Conservation (phyloP, 2,113 vertebrate species). For the Sylvia atricapilla region DNA sequence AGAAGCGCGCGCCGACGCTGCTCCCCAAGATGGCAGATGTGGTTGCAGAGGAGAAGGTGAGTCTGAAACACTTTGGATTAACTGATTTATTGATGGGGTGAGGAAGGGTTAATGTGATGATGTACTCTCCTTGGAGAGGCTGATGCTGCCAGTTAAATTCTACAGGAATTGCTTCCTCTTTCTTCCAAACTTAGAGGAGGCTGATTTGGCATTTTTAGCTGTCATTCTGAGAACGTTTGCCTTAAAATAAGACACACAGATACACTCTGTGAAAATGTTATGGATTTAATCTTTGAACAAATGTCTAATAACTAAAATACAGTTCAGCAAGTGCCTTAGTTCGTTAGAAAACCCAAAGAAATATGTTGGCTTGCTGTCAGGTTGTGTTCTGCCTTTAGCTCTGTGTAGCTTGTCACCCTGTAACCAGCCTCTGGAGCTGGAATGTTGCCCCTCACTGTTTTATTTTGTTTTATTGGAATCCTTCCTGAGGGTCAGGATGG, state of each 20-base stretch:
- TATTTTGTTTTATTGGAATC: background rate
- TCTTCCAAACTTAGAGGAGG: background rate
- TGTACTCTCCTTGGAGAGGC: background rate
- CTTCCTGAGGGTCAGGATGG: background rate
- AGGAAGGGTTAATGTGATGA: background rate
- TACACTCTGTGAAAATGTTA: background rate
- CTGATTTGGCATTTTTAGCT: background rate
- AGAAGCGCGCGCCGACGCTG: slow-evolving; percentile 82
- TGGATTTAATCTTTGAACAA: background rate
- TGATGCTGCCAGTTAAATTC: background rate
- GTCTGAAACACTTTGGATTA: background rate
- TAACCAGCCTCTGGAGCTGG: background rate
- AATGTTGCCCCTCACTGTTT: background rate
- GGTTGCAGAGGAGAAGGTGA: slow-evolving; percentile 90
- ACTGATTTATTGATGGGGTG: background rate
- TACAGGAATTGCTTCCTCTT: background rate
- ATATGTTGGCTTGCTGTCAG: background rate
- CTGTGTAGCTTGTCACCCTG: background rate
- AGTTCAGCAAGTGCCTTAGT: background rate
- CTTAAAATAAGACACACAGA: background rate
- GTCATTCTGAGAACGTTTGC: background rate
- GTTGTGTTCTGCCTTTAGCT: background rate
- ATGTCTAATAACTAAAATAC: background rate
- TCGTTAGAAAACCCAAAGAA: background rate
- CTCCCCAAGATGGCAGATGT: slow-evolving; percentile 90